Base-by-base conservation (phyloP, 1,140 invertebrate species). In the Anastatus disparis region DNA sequence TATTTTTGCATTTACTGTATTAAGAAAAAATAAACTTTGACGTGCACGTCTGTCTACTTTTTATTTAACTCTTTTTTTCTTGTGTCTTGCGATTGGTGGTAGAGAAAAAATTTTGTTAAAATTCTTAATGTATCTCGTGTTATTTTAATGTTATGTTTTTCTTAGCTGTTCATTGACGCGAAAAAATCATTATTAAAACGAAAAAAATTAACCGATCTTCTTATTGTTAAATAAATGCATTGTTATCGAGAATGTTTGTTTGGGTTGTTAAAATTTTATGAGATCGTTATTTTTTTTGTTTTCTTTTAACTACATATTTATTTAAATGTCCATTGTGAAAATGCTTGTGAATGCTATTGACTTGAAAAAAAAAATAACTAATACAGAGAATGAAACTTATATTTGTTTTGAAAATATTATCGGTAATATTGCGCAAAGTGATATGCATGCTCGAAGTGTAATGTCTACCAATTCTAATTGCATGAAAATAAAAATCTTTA, bases 401-500 rank as follows among this genome's bases (percentile, higher is more conserved):
- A n/a, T 40, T 52, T 52, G 62, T 40, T 52, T 6, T 29, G 44
- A 29, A 35, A n/a, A n/a, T 3, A 52, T 42, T 65, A 55, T 65
- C 63, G 15, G 7, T 20, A 53, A 29, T 4, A n/a, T 65, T 65
- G 27, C 50, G 31, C 50, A 27, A 24, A 42, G 50, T 42, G 31
- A 58, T 67, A 44, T 15, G 65, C 65, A 58, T 67, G 62, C 38
- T 62, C 46, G n/a, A 24, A 6, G 31, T 24, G 31, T 2, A 56
- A 29, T 38, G 29, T 17, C 2, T 26, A 35, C 31, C 15, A 7
- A 12, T 52, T 53, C 17, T 53, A 52, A 62, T 69, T 69, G 67
- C 67, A 44, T 31, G 67, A 50, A 69, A 62, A 53, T 62, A 62
- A 17, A 69, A 0, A 31, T 20, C 55, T n/a, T n/a, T n/a, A n/a